A percentile compares a stretch with the other conserved stretches of the same genome.
Evolutionary conservation across 2,797 vertebrate genomes (phyloP).

Genomic region (Eremophila alpestris): DNA sequence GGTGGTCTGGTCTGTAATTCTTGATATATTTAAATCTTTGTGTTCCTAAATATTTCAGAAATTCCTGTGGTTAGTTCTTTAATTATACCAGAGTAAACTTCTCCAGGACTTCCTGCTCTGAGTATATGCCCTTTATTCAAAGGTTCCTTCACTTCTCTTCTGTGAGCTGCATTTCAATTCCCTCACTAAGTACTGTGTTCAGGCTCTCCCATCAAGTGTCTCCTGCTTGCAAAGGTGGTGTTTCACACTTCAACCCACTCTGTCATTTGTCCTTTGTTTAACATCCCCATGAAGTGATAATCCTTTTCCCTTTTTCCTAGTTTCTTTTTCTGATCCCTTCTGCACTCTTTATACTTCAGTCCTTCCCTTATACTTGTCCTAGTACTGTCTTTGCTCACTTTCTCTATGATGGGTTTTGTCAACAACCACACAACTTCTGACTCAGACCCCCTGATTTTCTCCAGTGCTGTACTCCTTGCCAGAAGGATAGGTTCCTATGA

Average conservation of each 20-base stretch:
- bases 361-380: background rate
- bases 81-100: background rate
- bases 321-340: background rate
- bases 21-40: background rate
- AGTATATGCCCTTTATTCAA: background rate
- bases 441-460: background rate
- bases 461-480: background rate
- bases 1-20: background rate
- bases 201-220: background rate
- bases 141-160: background rate
- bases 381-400: background rate
- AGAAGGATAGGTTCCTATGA: background rate
- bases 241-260: background rate
- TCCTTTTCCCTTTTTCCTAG: background rate
- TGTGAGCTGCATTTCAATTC: background rate
- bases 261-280: background rate
- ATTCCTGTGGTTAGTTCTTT: background rate
- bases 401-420: background rate
- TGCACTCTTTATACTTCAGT: background rate
- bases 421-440: background rate
- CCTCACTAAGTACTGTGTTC: background rate
- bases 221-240: background rate
- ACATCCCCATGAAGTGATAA: background rate
- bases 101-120: background rate
- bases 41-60: constrained; percentile 5